phyloP scores from a whole-genome alignment of 2,888 invertebrate species.

The Drosophila limbata region DNA sequence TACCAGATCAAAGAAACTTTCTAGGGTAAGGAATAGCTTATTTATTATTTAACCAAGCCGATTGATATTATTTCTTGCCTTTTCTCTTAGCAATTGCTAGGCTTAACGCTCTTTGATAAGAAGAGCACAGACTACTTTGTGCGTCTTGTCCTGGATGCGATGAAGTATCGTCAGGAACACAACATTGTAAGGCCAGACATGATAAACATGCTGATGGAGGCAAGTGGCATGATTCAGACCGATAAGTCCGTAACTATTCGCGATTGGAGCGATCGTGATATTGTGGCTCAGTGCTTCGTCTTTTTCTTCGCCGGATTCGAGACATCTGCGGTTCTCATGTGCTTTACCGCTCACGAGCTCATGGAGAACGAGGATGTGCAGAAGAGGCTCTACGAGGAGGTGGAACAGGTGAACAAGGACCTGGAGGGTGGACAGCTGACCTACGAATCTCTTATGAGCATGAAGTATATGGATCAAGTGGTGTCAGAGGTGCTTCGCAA shows the following conservation, averaged over 20 bases:
- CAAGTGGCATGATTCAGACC: slow-evolving; percentile 83
- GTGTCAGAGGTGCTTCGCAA: slow-evolving; percentile 86
- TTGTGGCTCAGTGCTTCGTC: slow-evolving; percentile 87
- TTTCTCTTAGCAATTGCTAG: slow-evolving; percentile 53
- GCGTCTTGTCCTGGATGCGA: slow-evolving; percentile 84
- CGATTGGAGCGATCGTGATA: slow-evolving; percentile 86
- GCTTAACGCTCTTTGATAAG: slow-evolving; percentile 81
- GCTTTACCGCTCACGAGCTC: slow-evolving; percentile 87
- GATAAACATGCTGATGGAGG: slow-evolving; percentile 87
- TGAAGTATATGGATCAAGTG: slow-evolving; percentile 88
- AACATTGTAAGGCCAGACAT: slow-evolving; percentile 86
- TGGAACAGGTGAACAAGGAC: slow-evolving; percentile 85
- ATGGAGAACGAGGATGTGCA: slow-evolving; percentile 87
- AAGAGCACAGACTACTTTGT: slow-evolving; percentile 84
- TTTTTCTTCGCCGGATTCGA: slow-evolving; percentile 88
- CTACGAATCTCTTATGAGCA: slow-evolving; percentile 87
- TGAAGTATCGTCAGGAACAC: slow-evolving; percentile 85
- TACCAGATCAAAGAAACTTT: slow-evolving; percentile 50
- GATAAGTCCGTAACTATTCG: slow-evolving; percentile 65
- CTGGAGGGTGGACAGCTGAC: slow-evolving; percentile 86
- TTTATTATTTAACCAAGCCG: not conserved
- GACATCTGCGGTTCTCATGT: slow-evolving; percentile 84
- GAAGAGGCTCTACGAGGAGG: slow-evolving; percentile 86
- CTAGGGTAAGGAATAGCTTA: slow-evolving; percentile 57
- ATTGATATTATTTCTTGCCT: not conserved